Evolutionary conservation across 2,113 vertebrate species (phyloP).

Genomic region (Psettodes erumei): DNA sequence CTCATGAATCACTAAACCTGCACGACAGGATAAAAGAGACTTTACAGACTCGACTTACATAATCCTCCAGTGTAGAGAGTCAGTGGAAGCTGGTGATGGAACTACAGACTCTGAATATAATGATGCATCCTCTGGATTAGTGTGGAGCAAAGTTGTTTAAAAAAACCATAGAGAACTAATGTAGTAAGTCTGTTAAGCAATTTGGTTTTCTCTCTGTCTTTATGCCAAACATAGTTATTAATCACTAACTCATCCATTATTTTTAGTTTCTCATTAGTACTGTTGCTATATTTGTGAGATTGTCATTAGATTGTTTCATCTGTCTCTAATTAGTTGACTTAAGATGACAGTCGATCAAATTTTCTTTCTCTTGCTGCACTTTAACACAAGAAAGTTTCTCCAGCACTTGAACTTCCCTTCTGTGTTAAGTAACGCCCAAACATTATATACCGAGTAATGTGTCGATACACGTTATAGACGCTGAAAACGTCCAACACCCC

Average conservation of each 20-base stretch:
- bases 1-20: neutral
- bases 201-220: neutral
- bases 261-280: constrained; percentile 15
- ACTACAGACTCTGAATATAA: neutral
- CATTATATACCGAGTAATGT: neutral
- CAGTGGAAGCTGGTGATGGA: neutral
- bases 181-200: too few relatives aligned
- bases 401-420: neutral
- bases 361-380: neutral
- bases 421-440: neutral
- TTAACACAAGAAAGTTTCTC: neutral
- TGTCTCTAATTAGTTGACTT: neutral
- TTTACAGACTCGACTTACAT: neutral
- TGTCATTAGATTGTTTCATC: neutral
- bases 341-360: neutral
- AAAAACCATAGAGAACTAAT: too few relatives aligned
- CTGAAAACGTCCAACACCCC: neutral
- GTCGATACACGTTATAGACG: neutral
- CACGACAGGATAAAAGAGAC: neutral
- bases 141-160: too few relatives aligned
- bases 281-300: neutral
- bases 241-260: neutral
- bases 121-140: neutral
- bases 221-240: constrained; percentile 8
- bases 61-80: neutral